Evolutionary conservation across 2,888 invertebrate species (phyloP).

Genomic region (Pseudoips prasinana): DNA sequence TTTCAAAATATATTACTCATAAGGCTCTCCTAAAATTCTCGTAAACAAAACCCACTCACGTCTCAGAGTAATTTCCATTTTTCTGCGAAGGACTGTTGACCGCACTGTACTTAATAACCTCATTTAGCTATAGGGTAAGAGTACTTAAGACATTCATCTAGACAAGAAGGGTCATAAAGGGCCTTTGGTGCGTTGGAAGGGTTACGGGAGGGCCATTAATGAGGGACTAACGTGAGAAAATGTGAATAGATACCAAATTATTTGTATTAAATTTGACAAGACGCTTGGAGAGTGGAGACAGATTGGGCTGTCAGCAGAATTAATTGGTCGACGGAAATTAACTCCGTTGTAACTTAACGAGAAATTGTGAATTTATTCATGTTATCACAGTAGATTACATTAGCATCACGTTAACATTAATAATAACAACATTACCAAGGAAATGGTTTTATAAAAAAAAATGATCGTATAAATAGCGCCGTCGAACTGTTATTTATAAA

Average conservation of each 20-base stretch:
- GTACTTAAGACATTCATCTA: slow-evolving; percentile 25
- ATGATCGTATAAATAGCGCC: too few species aligned
- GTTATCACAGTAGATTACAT: too few species aligned
- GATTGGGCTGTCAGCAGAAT: neutral
- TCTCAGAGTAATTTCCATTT: slow-evolving; percentile 14
- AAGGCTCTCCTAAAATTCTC: slow-evolving; percentile 12
- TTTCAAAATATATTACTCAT: slow-evolving; percentile 21
- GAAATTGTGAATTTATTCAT: too few species aligned
- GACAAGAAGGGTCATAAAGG: slow-evolving; percentile 21
- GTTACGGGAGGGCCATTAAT: neutral
- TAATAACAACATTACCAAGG: too few species aligned
- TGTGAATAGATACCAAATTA: too few species aligned
- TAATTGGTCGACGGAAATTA: too few species aligned
- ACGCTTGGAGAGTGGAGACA: neutral
- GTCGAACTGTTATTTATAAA: too few species aligned
- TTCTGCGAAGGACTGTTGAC: slow-evolving; percentile 10
- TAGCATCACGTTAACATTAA: too few species aligned
- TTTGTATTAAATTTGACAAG: neutral
- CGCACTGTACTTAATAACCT: slow-evolving; percentile 12
- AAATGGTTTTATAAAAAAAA: too few species aligned
- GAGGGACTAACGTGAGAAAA: too few species aligned
- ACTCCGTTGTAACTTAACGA: too few species aligned
- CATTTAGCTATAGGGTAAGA: slow-evolving; percentile 8
- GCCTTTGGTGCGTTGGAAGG: slow-evolving; percentile 6
- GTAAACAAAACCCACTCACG: slow-evolving; percentile 12